phyloP scores from a whole-genome alignment of 2,888 invertebrate species.

The Leptura quadrifasciata region DNA sequence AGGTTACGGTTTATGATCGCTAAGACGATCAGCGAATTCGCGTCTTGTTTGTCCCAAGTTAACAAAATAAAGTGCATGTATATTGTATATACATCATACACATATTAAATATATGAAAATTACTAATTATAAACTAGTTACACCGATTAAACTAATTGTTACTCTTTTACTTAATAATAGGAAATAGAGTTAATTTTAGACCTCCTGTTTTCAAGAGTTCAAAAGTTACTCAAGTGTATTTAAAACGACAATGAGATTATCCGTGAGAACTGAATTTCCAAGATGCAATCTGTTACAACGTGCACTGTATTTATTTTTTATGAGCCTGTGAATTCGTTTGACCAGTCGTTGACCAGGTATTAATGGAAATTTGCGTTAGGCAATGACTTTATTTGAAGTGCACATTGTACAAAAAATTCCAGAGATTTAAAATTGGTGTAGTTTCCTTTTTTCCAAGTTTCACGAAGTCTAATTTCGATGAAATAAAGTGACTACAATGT shows the following conservation, averaged over 20 bases:
- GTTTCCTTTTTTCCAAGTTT: no score
- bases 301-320: conserved; percentile 43
- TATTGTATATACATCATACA: background rate
- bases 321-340: conserved; percentile 43
- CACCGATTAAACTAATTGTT: background rate
- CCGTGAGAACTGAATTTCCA: conserved; percentile 43
- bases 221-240: background rate
- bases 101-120: background rate
- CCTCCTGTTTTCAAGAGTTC: background rate
- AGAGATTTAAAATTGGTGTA: no score
- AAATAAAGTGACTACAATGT: no score
- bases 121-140: background rate
- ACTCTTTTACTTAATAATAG: background rate
- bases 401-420: no score
- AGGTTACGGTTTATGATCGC: background rate
- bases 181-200: background rate
- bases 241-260: conserved; percentile 41
- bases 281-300: conserved; percentile 43
- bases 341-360: conserved; percentile 45
- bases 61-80: background rate
- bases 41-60: background rate
- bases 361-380: background rate
- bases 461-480: no score
- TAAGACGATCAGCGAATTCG: background rate
- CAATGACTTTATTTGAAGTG: no score